Evolutionary conservation across 2,113 vertebrate species (phyloP).

Genomic region (Osmerus eperlanus): DNA sequence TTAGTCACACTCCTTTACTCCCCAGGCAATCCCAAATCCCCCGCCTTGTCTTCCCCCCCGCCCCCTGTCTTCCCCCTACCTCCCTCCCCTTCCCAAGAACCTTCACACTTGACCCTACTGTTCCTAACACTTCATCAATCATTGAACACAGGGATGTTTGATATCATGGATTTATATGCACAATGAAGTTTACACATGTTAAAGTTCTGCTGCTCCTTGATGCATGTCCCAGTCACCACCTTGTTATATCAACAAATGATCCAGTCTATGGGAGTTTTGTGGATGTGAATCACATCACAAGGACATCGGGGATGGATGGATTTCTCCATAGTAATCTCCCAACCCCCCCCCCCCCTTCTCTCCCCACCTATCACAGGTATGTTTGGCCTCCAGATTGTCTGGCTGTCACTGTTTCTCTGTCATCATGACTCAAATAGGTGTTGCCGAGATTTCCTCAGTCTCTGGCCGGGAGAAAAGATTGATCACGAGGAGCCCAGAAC

Average conservation of each 20-base stretch:
- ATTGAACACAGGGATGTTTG: too few species aligned
- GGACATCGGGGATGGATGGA: conserved; percentile 22
- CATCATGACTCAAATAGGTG: conserved; percentile 38
- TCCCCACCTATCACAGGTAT: conserved; percentile 17
- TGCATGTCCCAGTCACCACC: too few species aligned
- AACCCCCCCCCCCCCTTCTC: conserved; percentile 7
- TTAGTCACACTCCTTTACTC: conserved; percentile 18
- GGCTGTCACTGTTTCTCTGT: background rate
- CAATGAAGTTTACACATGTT: too few species aligned
- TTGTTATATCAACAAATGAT: too few species aligned
- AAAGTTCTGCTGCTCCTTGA: too few species aligned
- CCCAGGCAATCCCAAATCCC: conserved; percentile 10
- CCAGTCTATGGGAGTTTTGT: too few species aligned
- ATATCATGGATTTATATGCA: too few species aligned
- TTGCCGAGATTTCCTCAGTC: conserved; percentile 18
- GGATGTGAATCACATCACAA: conserved; percentile 18
- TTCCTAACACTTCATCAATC: too few species aligned
- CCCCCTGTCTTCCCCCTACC: conserved; percentile 9
- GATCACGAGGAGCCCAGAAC: too few species aligned
- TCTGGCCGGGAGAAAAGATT: conserved; percentile 25
- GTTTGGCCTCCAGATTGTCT: conserved; percentile 13
- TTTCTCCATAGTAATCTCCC: conserved; percentile 23
- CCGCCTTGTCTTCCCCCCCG: background rate
- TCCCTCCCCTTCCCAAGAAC: background rate
- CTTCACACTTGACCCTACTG: too few species aligned